A percentile compares a stretch with the other conserved stretches of the same genome.
Conservation (phyloP, 2,113 vertebrate species). For the Penelope pileata region DNA sequence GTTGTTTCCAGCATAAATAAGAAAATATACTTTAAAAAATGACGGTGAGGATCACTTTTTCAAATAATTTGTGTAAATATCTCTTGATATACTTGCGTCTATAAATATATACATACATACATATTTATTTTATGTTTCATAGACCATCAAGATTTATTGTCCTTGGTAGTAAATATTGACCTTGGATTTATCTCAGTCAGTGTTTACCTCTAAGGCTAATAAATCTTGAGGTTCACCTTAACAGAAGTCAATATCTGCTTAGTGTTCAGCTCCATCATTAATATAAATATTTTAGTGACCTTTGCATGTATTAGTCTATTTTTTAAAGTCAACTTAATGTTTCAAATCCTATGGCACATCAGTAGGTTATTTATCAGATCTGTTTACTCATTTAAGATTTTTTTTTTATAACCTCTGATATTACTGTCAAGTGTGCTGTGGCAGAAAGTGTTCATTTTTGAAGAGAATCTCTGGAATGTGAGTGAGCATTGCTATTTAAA, state of each 20-base stretch:
- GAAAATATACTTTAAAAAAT: neutral
- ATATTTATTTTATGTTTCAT: conserved; percentile 64
- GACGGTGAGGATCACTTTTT: neutral
- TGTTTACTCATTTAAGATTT: neutral
- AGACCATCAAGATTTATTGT: conserved; percentile 76
- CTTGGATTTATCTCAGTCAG: conserved; percentile 77
- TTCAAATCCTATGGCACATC: neutral
- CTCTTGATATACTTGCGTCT: neutral
- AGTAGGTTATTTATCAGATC: conserved; percentile 1
- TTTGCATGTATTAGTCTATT: conserved; percentile 62
- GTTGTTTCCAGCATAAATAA: neutral
- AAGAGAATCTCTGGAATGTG: conserved; percentile 22
- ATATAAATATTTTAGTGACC: conserved; percentile 73
- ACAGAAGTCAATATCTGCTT: conserved; percentile 82
- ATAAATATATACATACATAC: conserved; percentile 38
- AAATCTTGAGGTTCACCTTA: conserved; percentile 80
- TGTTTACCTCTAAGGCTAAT: conserved; percentile 76
- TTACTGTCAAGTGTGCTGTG: neutral
- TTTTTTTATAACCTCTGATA: neutral
- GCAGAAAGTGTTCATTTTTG: neutral
- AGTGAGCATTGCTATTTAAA: neutral
- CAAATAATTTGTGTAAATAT: neutral
- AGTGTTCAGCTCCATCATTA: conserved; percentile 70
- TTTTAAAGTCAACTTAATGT: conserved; percentile 26
- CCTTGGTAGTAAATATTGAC: conserved; percentile 79